A percentile compares a stretch with the other conserved stretches of the same genome.
These are phyloP conservation scores for Solenopsis invicta DNA, from an alignment of 1,140 invertebrate species.

Conservation along the genomic window DNA sequence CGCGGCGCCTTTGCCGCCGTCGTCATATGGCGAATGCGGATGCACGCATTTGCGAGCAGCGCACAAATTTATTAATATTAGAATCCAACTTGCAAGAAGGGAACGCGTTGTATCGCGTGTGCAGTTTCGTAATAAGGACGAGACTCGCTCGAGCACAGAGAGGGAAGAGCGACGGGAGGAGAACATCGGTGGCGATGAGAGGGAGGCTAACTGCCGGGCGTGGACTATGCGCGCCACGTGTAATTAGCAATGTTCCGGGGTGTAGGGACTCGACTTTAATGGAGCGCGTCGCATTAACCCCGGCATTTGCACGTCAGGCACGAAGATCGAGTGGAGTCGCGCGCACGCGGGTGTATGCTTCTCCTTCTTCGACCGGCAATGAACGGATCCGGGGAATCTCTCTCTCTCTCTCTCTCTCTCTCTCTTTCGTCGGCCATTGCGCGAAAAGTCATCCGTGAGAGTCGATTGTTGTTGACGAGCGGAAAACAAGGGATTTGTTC, in stretches of 20 bases:
- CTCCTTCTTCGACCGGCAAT: conserved; percentile 65
- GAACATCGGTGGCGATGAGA: background rate
- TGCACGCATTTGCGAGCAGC: conserved; percentile 39
- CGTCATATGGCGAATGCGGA: conserved; percentile 11
- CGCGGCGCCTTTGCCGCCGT: conserved; percentile 38
- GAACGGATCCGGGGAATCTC: conserved; percentile 65
- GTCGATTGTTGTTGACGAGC: background rate
- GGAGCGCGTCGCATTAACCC: conserved; percentile 80
- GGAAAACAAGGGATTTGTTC: background rate
- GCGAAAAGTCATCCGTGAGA: conserved; percentile 13
- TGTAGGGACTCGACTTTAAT: conserved; percentile 80
- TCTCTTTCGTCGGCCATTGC: background rate
- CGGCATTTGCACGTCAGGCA: conserved; percentile 78
- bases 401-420: background rate
- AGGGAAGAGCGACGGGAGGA: conserved; percentile 8
- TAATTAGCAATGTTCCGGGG: conserved; percentile 79
- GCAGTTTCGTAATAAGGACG: conserved; percentile 42
- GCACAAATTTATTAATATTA: conserved; percentile 73
- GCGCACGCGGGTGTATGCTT: conserved; percentile 60
- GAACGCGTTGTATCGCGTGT: background rate
- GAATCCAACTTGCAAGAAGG: conserved; percentile 21
- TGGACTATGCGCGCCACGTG: conserved; percentile 75
- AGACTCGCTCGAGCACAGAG: conserved; percentile 2
- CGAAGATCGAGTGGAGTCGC: conserved; percentile 77
- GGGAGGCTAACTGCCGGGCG: conserved; percentile 57